Base-by-base conservation (phyloP, 2,797 vertebrate species). In the Lacerta viridis region DNA sequence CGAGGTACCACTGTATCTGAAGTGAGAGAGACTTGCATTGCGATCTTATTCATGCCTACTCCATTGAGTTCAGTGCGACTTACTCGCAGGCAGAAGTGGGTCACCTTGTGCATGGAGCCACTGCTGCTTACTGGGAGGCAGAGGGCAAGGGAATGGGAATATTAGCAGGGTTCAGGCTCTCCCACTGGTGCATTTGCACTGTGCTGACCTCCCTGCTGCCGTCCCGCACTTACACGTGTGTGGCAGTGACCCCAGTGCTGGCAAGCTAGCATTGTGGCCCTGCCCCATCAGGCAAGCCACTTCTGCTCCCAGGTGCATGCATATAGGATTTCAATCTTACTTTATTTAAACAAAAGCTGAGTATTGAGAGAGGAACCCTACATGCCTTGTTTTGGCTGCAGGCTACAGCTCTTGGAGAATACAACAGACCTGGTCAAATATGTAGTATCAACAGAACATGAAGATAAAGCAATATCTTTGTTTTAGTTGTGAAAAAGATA, bases 351-450 rank as follows among this genome's bases (percentile, higher is more conserved):
- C 55, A n/a, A 33, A 55, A 74, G 3, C 1, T 59, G 46, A 55
- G 36, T 72, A 72, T 36, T 33, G 18, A 33, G 39, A 82, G 7
- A 61, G 23, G 9, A 29, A 41, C 27, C 36, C 39, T 27, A 72
- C 17, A 83, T 36, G 5, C 25, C 55, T 41, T 10, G 7, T 10
- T 71, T 8, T 71, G 11, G n/a, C 7, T 10, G 7, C n/a, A 69
- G 7, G 64, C 39, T 74, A 55, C 5, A 74, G 15, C 29, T 5
- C 33, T 27, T 11, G 59, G 13, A 33, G 33, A 75, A 25, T 7
- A 8, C 77, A 72, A 83, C 50, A 87, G 39, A 11, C 90, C 91
- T 92, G 69, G 87, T 90, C 59, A 89, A 90, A 66, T 72, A 55
- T 55, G 50, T 55, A 83, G 71, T 84, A 66, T 85, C 86, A 33